phyloP scores from a whole-genome alignment of 2,888 invertebrate genomes.

The Strigamia transsilvanica region DNA sequence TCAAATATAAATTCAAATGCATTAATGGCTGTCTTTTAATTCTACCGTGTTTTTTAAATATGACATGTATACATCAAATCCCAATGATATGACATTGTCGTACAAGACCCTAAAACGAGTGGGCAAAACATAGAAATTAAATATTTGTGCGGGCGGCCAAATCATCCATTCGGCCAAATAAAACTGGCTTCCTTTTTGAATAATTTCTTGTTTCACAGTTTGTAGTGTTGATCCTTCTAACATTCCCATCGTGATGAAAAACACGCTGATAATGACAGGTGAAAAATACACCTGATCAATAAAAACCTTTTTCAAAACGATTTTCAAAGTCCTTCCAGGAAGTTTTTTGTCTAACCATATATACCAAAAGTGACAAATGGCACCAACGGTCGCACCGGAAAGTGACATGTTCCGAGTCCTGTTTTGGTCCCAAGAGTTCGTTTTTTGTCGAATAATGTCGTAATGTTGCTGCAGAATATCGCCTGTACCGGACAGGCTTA shows the following conservation, averaged over 20 bases:
- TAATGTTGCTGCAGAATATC: slow-evolving; percentile 83
- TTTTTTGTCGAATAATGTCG: slow-evolving; percentile 65
- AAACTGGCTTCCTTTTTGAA: slow-evolving; percentile 77
- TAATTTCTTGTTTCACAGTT: slow-evolving; percentile 75
- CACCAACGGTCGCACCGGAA: slow-evolving; percentile 79
- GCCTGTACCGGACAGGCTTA: slow-evolving; percentile 78
- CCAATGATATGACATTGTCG: slow-evolving; percentile 83
- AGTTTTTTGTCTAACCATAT: slow-evolving; percentile 75
- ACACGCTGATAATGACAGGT: slow-evolving; percentile 78
- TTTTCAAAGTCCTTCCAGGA: slow-evolving; percentile 73
- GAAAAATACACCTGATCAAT: slow-evolving; percentile 86
- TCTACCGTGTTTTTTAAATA: slow-evolving; percentile 72
- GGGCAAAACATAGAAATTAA: slow-evolving; percentile 91
- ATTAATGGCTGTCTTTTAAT: not conserved
- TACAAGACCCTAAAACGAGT: slow-evolving; percentile 84
- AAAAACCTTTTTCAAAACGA: slow-evolving; percentile 76
- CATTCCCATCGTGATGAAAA: slow-evolving; percentile 78
- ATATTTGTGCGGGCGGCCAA: slow-evolving; percentile 90
- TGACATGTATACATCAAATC: slow-evolving; percentile 86
- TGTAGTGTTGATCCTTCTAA: slow-evolving; percentile 73
- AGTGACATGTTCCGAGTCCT: slow-evolving; percentile 80
- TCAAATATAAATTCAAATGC: too few species aligned
- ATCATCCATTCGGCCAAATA: slow-evolving; percentile 89
- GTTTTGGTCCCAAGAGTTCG: slow-evolving; percentile 66
- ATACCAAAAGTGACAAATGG: slow-evolving; percentile 89